These are phyloP conservation scores for Cirrhinus mrigala DNA, from an alignment of 2,797 vertebrate genomes.

Conservation along the genomic window DNA sequence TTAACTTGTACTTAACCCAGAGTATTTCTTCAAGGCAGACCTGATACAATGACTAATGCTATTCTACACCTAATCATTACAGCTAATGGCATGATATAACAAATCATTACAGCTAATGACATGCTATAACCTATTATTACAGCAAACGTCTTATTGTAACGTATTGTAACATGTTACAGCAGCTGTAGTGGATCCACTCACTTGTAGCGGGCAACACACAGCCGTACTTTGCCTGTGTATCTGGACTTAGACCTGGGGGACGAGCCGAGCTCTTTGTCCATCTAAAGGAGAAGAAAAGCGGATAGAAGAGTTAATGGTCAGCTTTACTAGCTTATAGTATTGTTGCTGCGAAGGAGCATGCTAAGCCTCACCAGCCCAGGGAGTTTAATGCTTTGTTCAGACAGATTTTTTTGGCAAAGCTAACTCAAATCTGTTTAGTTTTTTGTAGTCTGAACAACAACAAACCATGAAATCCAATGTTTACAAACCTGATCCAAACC, in stretches of 20 bases:
- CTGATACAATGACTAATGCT: conserved; percentile 2
- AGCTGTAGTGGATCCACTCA: conserved; percentile 66
- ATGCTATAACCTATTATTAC: conserved; percentile 32
- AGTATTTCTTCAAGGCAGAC: background rate
- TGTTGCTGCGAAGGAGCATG: background rate
- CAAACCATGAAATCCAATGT: conserved; percentile 4
- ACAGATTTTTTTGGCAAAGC: background rate
- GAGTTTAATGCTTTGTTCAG: conserved; percentile 15
- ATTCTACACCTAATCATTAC: conserved; percentile 31
- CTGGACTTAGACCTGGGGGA: conserved; percentile 88
- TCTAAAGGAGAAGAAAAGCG: conserved; percentile 74
- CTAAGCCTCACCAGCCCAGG: background rate
- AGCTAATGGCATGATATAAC: conserved; percentile 39
- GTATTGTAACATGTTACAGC: background rate
- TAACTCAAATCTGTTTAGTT: background rate
- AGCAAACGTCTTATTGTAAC: conserved; percentile 11
- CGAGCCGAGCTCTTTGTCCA: conserved; percentile 92
- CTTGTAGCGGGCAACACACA: conserved; percentile 98
- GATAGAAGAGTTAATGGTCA: conserved; percentile 8
- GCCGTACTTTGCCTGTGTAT: conserved; percentile 93
- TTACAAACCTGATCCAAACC: conserved; percentile 1
- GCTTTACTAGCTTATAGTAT: background rate
- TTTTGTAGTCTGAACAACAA: background rate
- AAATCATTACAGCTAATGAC: conserved; percentile 26
- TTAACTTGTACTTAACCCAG: conserved; percentile 16